phyloP scores from a whole-genome alignment of 2,888 invertebrate species.

The Rhagium mordax region DNA sequence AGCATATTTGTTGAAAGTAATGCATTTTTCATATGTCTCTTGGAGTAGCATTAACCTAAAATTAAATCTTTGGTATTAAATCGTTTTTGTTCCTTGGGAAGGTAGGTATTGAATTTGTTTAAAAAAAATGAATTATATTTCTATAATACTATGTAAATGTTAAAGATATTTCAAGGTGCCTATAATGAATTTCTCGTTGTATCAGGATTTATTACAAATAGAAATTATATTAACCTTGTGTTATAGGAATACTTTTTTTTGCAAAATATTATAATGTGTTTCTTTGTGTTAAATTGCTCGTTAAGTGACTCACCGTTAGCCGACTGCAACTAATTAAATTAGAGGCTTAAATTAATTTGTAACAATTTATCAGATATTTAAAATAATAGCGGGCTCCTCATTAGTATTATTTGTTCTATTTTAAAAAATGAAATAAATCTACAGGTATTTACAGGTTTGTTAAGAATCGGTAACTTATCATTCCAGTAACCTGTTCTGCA shows the following conservation, averaged over 20 bases:
- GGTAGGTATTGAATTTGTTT: background rate
- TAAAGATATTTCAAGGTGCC: conserved; percentile 12
- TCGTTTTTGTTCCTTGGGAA: too few relatives aligned
- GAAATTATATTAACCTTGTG: conserved; percentile 52
- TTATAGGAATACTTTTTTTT: conserved; percentile 47
- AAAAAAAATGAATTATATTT: background rate
- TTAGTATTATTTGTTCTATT: background rate
- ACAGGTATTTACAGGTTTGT: background rate
- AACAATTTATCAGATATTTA: conserved; percentile 38
- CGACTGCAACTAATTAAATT: conserved; percentile 49
- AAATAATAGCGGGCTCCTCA: background rate
- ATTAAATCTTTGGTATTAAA: too few relatives aligned
- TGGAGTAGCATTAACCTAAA: too few relatives aligned
- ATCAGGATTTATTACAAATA: conserved; percentile 43
- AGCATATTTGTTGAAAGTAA: too few relatives aligned
- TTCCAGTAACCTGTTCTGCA: background rate
- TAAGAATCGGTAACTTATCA: background rate
- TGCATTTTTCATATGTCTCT: too few relatives aligned
- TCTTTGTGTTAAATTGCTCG: conserved; percentile 39
- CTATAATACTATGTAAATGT: background rate
- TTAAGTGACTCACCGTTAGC: conserved; percentile 46
- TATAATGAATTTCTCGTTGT: conserved; percentile 27
- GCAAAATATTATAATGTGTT: conserved; percentile 44
- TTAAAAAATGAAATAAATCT: background rate
- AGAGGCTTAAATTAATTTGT: conserved; percentile 33